Evolutionary conservation across 2,888 invertebrate species (phyloP).

Genomic region (Nudaria mundana): DNA sequence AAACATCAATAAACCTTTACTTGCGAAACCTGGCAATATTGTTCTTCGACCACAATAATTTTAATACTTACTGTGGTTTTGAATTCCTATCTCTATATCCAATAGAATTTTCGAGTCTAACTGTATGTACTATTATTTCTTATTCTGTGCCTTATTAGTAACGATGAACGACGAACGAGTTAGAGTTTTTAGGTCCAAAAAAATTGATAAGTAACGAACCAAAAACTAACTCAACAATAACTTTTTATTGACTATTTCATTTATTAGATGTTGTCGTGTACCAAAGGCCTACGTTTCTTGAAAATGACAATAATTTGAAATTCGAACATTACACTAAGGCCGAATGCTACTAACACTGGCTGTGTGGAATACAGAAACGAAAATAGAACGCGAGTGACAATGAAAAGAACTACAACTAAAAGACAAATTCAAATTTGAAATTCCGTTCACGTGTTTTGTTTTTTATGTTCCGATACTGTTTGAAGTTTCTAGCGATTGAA

Average conservation of each 20-base stretch:
- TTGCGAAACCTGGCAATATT: slow-evolving; percentile 7
- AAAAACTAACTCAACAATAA: too few species aligned
- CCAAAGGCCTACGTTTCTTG: slow-evolving; percentile 6
- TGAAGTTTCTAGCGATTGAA: slow-evolving; percentile 15
- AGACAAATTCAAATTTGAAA: slow-evolving; percentile 35
- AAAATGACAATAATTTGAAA: slow-evolving; percentile 16
- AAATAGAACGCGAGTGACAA: slow-evolving; percentile 37
- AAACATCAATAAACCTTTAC: slow-evolving; percentile 7
- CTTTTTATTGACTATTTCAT: too few species aligned
- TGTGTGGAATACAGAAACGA: slow-evolving; percentile 29
- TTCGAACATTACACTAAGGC: slow-evolving; percentile 24
- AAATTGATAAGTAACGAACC: too few species aligned
- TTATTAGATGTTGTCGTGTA: too few species aligned
- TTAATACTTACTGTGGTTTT: background rate
- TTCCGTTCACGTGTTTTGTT: slow-evolving; percentile 17
- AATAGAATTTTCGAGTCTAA: too few species aligned
- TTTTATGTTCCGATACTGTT: slow-evolving; percentile 12
- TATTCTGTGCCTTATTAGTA: too few species aligned
- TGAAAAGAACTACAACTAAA: slow-evolving; percentile 35
- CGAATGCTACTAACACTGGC: slow-evolving; percentile 27
- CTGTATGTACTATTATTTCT: too few species aligned
- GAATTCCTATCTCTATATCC: slow-evolving; percentile 2
- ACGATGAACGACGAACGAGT: too few species aligned
- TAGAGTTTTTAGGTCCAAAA: too few species aligned
- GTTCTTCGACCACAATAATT: slow-evolving; percentile 7